Conservation (phyloP, 2,797 vertebrate species). For the Choloepus didactylus region DNA sequence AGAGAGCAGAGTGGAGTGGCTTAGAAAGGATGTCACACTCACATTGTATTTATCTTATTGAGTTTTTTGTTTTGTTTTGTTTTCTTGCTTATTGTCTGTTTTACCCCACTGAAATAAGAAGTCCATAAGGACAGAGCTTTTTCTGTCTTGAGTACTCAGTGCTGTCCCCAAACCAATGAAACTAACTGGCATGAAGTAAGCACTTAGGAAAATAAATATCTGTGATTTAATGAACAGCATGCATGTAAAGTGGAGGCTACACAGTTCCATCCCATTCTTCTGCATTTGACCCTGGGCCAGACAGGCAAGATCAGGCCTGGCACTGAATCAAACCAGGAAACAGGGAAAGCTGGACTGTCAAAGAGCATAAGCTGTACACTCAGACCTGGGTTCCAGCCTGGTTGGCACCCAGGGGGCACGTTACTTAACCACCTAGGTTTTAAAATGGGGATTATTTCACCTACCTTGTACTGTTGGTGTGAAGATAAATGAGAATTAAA, state of each 20-base stretch:
- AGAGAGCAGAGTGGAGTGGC: not conserved
- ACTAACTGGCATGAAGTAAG: not conserved
- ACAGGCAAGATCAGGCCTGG: not conserved
- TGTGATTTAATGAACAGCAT: not conserved
- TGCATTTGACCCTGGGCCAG: slow-evolving; percentile 16
- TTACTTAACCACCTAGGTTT: not conserved
- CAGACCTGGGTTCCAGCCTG: not conserved
- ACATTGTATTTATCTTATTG: not conserved
- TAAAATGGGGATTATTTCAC: not conserved
- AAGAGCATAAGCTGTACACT: not conserved
- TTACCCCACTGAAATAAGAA: not conserved
- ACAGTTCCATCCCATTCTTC: not conserved
- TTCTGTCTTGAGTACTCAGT: not conserved
- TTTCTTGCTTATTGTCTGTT: not conserved
- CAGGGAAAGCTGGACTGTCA: not conserved
- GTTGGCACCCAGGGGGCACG: not conserved
- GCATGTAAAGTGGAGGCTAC: not conserved
- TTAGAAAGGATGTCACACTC: not conserved
- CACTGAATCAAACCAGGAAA: slow-evolving; percentile 2
- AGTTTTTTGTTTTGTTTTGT: no score
- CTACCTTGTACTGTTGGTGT: not conserved
- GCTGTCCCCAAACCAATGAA: not conserved
- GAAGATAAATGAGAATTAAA: not conserved
- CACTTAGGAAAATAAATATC: slow-evolving; percentile 29
- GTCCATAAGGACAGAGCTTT: not conserved